Conservation (phyloP, 2,888 invertebrate species). For the Neria commutata region DNA sequence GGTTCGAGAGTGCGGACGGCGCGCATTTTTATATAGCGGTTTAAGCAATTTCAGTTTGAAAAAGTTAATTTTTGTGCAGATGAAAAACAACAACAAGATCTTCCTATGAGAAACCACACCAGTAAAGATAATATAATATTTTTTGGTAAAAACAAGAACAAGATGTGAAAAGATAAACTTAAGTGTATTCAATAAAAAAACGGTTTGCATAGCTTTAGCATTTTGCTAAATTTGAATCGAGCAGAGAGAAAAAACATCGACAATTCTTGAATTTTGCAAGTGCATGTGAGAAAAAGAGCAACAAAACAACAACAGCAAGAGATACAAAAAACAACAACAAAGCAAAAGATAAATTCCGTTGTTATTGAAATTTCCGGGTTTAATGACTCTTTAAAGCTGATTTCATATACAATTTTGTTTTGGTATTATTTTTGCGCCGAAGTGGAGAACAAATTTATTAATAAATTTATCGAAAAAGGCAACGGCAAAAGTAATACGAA, state of each 20-base stretch:
- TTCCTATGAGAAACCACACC: too few species aligned
- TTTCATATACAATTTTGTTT: conserved; percentile 23
- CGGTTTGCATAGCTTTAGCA: too few species aligned
- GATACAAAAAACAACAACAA: conserved; percentile 26
- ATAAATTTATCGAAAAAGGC: conserved; percentile 30
- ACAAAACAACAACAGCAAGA: conserved; percentile 17
- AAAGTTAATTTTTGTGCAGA: too few species aligned
- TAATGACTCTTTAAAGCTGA: conserved; percentile 43
- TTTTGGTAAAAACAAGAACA: too few species aligned
- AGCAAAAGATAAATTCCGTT: conserved; percentile 38
- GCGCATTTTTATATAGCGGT: too few species aligned
- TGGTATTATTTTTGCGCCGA: conserved; percentile 17
- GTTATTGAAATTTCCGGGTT: conserved; percentile 51
- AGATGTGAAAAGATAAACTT: too few species aligned
- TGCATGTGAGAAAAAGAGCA: conserved; percentile 14
- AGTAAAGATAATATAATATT: too few species aligned
- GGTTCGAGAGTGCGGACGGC: too few species aligned
- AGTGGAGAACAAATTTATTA: conserved; percentile 32
- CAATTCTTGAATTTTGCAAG: conserved; percentile 9
- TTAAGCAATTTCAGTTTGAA: too few species aligned
- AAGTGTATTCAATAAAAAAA: too few species aligned
- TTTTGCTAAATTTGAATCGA: too few species aligned
- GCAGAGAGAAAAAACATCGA: conserved; percentile 5
- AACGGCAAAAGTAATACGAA: conserved; percentile 17
- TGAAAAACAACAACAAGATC: too few species aligned